Conservation (phyloP, 2,797 vertebrate genomes). For the Champsocephalus esox region DNA sequence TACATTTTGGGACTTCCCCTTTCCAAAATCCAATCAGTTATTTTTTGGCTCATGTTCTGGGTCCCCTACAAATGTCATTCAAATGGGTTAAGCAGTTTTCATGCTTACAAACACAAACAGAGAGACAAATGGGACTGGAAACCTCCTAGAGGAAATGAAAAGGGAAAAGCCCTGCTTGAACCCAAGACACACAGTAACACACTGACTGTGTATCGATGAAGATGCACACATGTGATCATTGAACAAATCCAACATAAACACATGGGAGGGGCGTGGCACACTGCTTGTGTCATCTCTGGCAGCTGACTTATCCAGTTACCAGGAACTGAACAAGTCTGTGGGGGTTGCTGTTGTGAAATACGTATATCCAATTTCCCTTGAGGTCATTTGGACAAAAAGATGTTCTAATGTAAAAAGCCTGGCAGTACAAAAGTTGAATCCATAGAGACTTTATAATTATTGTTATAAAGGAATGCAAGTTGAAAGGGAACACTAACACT, state of each 20-base stretch:
- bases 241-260: background rate
- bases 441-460: no score
- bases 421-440: no score
- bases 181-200: background rate
- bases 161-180: background rate
- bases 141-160: background rate
- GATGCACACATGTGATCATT: background rate
- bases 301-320: conserved; percentile 5
- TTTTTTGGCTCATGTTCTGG: background rate
- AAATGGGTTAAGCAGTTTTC: background rate
- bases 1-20: no score
- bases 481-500: conserved; percentile 45
- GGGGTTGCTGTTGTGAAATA: background rate
- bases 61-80: conserved; percentile 2
- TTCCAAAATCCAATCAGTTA: no score
- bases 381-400: background rate
- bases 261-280: conserved; percentile 4
- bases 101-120: background rate
- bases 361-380: background rate
- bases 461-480: no score
- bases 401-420: background rate
- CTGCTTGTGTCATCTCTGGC: background rate
- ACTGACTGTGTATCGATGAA: background rate
- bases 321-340: background rate
- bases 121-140: background rate